Percentiles rank a stretch among this genome's conserved stretches.
Conservation (phyloP, 2,113 vertebrate species). For the Microcebus lehilahytsara region DNA sequence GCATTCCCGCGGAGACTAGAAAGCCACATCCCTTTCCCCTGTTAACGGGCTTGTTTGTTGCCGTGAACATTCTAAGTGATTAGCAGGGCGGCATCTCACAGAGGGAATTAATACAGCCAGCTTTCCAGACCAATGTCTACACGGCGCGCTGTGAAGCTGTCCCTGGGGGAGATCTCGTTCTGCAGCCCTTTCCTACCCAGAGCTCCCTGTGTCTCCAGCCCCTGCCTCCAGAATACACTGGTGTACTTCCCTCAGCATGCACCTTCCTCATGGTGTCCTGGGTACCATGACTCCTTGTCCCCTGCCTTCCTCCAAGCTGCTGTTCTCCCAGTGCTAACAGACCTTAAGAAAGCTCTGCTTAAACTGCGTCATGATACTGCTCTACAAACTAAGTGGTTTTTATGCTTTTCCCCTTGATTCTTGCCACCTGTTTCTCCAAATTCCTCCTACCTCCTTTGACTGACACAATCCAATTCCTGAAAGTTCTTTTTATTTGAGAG, state of each 20-base stretch:
- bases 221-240: neutral
- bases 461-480: neutral
- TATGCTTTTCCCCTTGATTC: neutral
- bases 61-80: neutral
- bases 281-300: neutral
- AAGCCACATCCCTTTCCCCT: no score
- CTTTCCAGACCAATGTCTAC: neutral
- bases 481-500: neutral
- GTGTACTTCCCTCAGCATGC: neutral
- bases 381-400: neutral
- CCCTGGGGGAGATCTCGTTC: neutral
- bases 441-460: neutral
- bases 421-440: neutral
- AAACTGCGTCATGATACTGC: neutral
- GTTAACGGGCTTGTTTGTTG: neutral
- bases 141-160: neutral
- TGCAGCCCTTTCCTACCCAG: neutral
- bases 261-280: no score
- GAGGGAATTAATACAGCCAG: neutral
- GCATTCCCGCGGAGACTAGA: neutral
- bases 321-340: accelerated
- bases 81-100: neutral
- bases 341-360: neutral
- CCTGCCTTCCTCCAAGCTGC: neutral
- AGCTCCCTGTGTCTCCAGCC: neutral